These are phyloP conservation scores for Nematolebias whitei DNA, from an alignment of 2,113 vertebrate genomes.

Conservation along the genomic window DNA sequence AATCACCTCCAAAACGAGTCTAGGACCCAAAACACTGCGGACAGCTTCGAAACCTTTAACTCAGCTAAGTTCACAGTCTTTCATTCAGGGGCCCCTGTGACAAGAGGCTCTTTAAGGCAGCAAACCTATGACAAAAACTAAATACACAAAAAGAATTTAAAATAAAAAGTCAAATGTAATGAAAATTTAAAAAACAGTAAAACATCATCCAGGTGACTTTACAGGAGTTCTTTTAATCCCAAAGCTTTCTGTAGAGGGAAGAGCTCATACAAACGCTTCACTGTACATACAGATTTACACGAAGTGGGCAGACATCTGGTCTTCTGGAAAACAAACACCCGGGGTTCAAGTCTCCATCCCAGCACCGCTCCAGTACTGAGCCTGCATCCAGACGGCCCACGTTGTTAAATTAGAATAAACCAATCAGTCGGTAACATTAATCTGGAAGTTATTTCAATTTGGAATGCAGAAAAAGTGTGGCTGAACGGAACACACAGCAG, in stretches of 20 bases:
- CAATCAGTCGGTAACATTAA: slow-evolving; percentile 19
- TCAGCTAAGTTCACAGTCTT: too few species aligned
- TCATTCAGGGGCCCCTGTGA: too few species aligned
- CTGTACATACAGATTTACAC: slow-evolving; percentile 77
- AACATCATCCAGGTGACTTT: slow-evolving; percentile 45
- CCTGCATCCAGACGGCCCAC: slow-evolving; percentile 11
- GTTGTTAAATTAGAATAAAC: slow-evolving; percentile 16
- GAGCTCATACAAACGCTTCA: slow-evolving; percentile 73
- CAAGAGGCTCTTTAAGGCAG: too few species aligned
- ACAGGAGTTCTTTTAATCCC: slow-evolving; percentile 72
- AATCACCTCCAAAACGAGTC: not conserved
- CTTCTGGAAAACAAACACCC: slow-evolving; percentile 46
- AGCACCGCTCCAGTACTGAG: slow-evolving; percentile 16
- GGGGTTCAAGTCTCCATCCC: not conserved
- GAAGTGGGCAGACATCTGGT: slow-evolving; percentile 37
- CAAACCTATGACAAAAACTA: too few species aligned
- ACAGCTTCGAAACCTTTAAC: too few species aligned
- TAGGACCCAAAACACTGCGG: too few species aligned
- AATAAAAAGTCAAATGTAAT: too few species aligned
- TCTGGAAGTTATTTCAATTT: slow-evolving; percentile 36
- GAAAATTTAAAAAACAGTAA: not conserved
- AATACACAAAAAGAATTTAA: too few species aligned
- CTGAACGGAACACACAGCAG: slow-evolving; percentile 4
- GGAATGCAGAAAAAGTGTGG: slow-evolving; percentile 48
- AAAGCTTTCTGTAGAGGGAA: slow-evolving; percentile 56